phyloP scores from a whole-genome alignment of 2,113 vertebrate species.

The Tragelaphus strepsiceros region DNA sequence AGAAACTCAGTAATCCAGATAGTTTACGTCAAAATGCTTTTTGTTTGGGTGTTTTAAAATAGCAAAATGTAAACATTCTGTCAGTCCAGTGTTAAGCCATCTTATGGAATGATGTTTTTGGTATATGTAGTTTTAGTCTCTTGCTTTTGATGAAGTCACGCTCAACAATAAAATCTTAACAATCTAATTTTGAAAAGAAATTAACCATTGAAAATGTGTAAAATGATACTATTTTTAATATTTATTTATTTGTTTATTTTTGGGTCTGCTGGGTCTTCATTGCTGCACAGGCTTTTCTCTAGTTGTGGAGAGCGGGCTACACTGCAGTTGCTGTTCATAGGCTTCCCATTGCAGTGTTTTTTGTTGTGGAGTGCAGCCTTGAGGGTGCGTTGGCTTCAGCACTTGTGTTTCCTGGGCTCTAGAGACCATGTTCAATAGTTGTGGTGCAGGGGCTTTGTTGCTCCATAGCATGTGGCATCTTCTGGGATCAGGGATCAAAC shows the following conservation, averaged over 20 bases:
- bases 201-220: background rate
- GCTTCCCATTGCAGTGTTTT: background rate
- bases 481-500: background rate
- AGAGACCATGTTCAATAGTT: background rate
- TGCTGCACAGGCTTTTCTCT: background rate
- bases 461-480: background rate
- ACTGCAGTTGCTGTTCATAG: fast-evolving
- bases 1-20: background rate
- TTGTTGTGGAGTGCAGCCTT: background rate
- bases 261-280: background rate
- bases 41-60: background rate
- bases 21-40: background rate
- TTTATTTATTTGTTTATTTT: background rate
- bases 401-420: background rate
- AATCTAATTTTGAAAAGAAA: background rate
- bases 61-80: background rate
- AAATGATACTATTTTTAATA: background rate
- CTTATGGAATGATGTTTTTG: background rate
- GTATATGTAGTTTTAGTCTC: background rate
- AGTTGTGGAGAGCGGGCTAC: background rate
- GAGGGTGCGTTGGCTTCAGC: background rate
- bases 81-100: background rate
- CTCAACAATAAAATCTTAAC: background rate
- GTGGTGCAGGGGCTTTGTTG: background rate
- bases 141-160: background rate